A percentile compares a stretch with the other conserved stretches of the same genome.
These are phyloP conservation scores for Caenorhabditis doughertyi DNA, from an alignment of 2,888 invertebrate genomes.

Conservation along the genomic window DNA sequence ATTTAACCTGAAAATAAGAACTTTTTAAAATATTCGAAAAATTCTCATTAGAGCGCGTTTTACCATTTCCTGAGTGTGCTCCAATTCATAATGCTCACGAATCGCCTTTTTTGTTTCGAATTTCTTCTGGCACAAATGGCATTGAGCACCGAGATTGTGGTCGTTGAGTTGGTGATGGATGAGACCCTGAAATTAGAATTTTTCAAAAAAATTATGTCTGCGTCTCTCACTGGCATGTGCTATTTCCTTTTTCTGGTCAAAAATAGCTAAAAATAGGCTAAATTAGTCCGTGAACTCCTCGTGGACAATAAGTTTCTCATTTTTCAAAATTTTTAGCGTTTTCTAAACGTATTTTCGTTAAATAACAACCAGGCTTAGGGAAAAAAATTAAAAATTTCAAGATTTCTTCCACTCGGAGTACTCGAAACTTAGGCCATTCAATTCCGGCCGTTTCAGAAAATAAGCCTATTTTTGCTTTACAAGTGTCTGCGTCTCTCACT, in stretches of 20 bases:
- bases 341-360: too few relatives aligned
- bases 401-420: too few relatives aligned
- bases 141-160: slow-evolving; percentile 39
- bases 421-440: too few relatives aligned
- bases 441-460: too few relatives aligned
- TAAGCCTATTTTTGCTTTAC: too few relatives aligned
- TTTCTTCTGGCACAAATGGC: slow-evolving; percentile 37
- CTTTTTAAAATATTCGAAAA: not conserved
- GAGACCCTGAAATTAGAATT: slow-evolving; percentile 13
- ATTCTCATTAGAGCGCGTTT: not conserved
- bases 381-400: too few relatives aligned
- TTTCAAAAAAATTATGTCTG: not conserved
- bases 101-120: slow-evolving; percentile 29
- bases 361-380: too few relatives aligned
- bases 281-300: too few relatives aligned
- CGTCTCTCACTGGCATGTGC: not conserved
- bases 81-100: slow-evolving; percentile 45
- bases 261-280: too few relatives aligned
- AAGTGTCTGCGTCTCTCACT: too few relatives aligned
- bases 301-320: too few relatives aligned
- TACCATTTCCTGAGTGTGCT: slow-evolving; percentile 43
- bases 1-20: slow-evolving; percentile 30
- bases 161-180: slow-evolving; percentile 59
- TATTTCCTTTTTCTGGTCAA: not conserved
- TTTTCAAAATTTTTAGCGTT: too few relatives aligned